These are phyloP conservation scores for Suricata suricatta DNA, from an alignment of 2,113 vertebrate species.

Conservation along the genomic window DNA sequence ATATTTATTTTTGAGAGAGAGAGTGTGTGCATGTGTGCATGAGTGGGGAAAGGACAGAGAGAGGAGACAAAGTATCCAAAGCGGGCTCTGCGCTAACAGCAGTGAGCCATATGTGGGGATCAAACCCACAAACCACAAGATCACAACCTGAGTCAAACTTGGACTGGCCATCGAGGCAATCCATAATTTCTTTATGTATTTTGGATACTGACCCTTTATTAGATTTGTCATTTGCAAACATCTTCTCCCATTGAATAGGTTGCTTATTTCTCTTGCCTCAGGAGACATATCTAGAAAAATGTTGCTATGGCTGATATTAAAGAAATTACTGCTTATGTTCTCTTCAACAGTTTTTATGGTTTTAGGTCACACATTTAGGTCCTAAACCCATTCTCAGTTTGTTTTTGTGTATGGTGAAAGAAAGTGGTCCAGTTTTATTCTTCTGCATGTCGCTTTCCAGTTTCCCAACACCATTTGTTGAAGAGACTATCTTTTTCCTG, in stretches of 20 bases:
- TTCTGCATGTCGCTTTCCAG: background rate
- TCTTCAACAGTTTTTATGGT: background rate
- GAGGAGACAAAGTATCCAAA: too few relatives aligned
- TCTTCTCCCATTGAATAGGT: background rate
- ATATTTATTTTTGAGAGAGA: too few relatives aligned
- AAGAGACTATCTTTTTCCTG: background rate
- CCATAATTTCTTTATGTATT: background rate
- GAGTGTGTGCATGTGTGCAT: too few relatives aligned
- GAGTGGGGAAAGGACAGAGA: too few relatives aligned
- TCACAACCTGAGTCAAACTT: too few relatives aligned
- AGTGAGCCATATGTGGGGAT: too few relatives aligned
- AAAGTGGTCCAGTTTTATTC: background rate
- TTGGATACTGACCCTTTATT: background rate
- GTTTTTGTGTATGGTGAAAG: background rate
- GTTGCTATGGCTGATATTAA: background rate
- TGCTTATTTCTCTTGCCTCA: background rate
- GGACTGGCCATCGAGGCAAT: too few relatives aligned
- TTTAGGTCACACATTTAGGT: background rate
- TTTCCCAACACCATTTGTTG: background rate
- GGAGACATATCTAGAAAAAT: background rate
- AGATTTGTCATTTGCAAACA: background rate
- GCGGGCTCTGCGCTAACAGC: too few relatives aligned
- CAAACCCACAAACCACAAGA: too few relatives aligned
- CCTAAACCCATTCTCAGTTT: background rate
- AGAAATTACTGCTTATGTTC: background rate